Base-by-base conservation (phyloP, 2,888 invertebrate species). In the Chaetogeoica ovagalla region DNA sequence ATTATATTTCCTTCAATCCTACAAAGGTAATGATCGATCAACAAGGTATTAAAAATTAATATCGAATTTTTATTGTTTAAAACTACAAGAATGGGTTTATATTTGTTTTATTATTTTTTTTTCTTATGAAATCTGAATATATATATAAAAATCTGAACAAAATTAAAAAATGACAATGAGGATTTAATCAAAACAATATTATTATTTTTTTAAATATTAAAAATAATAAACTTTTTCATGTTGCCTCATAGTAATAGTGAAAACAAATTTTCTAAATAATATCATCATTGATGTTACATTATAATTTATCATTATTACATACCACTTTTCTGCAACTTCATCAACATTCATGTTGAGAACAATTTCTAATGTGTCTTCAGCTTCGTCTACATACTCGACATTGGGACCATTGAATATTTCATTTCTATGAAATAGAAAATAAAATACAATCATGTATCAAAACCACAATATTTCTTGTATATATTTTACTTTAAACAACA, bases 341-440 rank as follows among this genome's bases (percentile, higher is more conserved):
- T 93, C 89, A 30, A 94, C 88, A 6, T 94, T 94, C 19, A 94
- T 90, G 83, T 92, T 92, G 84, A 91, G 91, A 0, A 94, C 87
- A 83, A 94, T 90, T 72, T 92, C 91, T 5, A 96, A 86, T 2
- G 95, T 95, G 82, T 94, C 94, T 86, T 94, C 93, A 73, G 93
- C 95, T 86, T 96, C 96, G 87, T 96, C 95, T 0, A 96, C 93
- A 84, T 95, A 94, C 86, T 95, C 93, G 1, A 92, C 90, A 82
- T 94, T 92, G 0, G 94, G 94, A 0, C 91, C 90, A 57, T 89
- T 89, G 68, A 89, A 87, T 23, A 90, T 90, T 62, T 90, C 87
- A 21, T 77, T 90, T 87, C 88, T 91, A 86, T 3, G 86, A 48
- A 15, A 48, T 13, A 3, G 8, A 48, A 48, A 86, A 55, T 17